Base-by-base conservation (phyloP, 1,140 invertebrate genomes). In the Rhopalosiphum padi region DNA sequence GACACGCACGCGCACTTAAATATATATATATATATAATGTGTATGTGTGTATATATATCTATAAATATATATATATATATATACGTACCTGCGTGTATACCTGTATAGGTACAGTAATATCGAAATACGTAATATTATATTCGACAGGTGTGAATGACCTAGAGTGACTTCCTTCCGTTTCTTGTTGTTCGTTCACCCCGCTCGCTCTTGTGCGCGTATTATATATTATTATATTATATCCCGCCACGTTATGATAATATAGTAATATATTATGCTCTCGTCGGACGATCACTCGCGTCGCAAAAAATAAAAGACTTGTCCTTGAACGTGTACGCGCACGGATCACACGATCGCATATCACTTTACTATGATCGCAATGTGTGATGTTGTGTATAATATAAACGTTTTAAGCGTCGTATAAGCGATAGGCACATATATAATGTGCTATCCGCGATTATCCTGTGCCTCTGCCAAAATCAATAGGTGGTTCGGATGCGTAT, bases 101-200 rank as follows among this genome's bases (percentile, higher is more conserved):
- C 25, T 15, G 35, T 60, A 68, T 77, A 46, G 23, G 35, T 90
- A 92, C 77, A 48, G 90, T 48, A 83, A 91, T 92, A 92, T 51
- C 46, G 46, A 53, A 86, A 86, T 55, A 93, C 91, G 91, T 93
- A 93, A 93, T 55, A 86, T 55, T 83, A 86, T 85, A 55, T 93
- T 93, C 68, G 91, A 93, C 91, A 55, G 82, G 91, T 93, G 91
- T 93, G 91, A 93, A 93, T 85, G 91, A 93, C 91, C 91, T 93
- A 93, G n/a, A 85, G 91, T 93, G 91, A 86, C 91, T 93, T 93
- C 91, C 91, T 93, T 93, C 91, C 91, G 91, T 93, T 93, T 82
- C 91, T n/a, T 3, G 88, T 51, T 41, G 91, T 93, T 93, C 91
- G 91, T 93, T 93, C 91, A 85, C 55, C 91, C 46, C 53, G 35